Conservation (phyloP, 2,888 invertebrate species). For the Lycophotia porphyrea region DNA sequence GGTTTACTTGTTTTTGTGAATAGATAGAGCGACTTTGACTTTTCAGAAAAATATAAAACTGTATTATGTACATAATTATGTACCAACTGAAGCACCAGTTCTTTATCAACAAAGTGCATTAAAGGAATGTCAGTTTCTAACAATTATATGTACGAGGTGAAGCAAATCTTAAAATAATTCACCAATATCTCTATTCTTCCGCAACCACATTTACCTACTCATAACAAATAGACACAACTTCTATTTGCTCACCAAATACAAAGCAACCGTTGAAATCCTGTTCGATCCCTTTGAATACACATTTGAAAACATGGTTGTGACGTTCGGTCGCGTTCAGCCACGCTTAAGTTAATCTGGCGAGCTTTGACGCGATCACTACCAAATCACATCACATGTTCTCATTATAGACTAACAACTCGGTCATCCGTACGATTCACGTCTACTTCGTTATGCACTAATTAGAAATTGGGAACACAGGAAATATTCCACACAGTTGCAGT, state of each 20-base stretch:
- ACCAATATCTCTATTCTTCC: constrained; percentile 28
- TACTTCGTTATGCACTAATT: constrained; percentile 32
- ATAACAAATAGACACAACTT: constrained; percentile 52
- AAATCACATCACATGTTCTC: constrained; percentile 73
- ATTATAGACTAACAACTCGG: constrained; percentile 49
- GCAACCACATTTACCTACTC: constrained; percentile 28
- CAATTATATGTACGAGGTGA: neutral
- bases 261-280: constrained; percentile 68
- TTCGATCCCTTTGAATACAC: constrained; percentile 70
- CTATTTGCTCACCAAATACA: constrained; percentile 60
- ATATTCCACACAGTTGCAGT: constrained; percentile 20
- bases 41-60: neutral
- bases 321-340: constrained; percentile 67
- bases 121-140: neutral
- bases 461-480: constrained; percentile 41
- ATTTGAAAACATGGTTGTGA: constrained; percentile 72
- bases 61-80: neutral
- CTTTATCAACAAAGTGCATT: neutral
- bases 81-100: neutral
- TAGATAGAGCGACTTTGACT: neutral
- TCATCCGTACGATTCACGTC: constrained; percentile 5
- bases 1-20: neutral
- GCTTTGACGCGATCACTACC: constrained; percentile 72
- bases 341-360: constrained; percentile 74
- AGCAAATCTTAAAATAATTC: constrained; percentile 11